Evolutionary conservation across 2,113 vertebrate genomes (phyloP), one percentile per base, ranked within the genome.

Genomic region (Gopherus evgoodei): DNA sequence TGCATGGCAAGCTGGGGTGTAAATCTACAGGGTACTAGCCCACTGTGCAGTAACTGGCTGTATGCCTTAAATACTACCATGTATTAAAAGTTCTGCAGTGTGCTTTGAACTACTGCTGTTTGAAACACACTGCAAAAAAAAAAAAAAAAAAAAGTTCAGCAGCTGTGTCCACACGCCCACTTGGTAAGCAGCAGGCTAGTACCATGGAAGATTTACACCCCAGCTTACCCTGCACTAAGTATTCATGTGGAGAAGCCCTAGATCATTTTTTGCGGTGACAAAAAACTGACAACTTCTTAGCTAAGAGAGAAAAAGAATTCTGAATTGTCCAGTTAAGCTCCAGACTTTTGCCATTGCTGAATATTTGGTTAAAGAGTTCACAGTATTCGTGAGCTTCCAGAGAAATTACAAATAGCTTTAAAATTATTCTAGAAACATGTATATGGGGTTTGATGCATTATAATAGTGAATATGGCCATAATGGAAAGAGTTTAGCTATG

Each of bases 301-400:
- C 35, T 24, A 59, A 52, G 50, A 87, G 47, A 0, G 0, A 0
- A 4, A 44, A 22, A 21, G n/a, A 75, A 5, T 42, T 38, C 17
- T 75, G n/a, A 75, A 75, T 24, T 75, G n/a, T 19, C 35, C 21
- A 22, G 21, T 75, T 17, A 25, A 25, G 72, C 65, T 72, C 22
- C 47, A 78, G 42, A 78, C 11, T 78, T 27, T 78, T 78, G 75
- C 42, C 38, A 78, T 19, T 38, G 19, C 65, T 38, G n/a, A 72
- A 72, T 72, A 72, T 44, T 42, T 78, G 38, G 6, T 42, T 38
- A 38, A 75, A 44, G 72, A 44, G 11, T 10, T 22, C 25, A 44
- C 72, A 44, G 38, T 76, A 38, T 22, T 76, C 5, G 72, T 76
- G 72, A 44, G 13, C 11, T 25, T 76, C 21, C 42, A 78, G 29